Evolutionary conservation across 2,888 invertebrate genomes (phyloP).

Genomic region (Diplazon laetatorius): DNA sequence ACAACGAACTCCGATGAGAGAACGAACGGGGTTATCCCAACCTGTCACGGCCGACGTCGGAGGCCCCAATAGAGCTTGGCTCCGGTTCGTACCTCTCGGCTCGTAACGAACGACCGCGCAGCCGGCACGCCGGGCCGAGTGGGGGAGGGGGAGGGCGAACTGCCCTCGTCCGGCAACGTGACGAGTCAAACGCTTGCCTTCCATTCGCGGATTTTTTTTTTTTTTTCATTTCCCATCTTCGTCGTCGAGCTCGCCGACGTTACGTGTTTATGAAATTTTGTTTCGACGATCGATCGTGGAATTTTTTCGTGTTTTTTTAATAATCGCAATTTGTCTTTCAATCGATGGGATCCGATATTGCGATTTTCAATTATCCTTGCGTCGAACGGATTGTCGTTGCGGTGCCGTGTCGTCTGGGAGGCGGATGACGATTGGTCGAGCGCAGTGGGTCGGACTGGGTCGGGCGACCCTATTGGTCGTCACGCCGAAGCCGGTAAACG

Average conservation of each 20-base stretch:
- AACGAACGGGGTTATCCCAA: conserved; percentile 67
- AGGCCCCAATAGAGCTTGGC: conserved; percentile 70
- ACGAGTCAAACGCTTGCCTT: conserved; percentile 66
- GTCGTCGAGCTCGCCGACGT: background rate
- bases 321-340: background rate
- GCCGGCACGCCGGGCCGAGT: conserved; percentile 67
- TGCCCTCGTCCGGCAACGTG: conserved; percentile 35
- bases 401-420: background rate
- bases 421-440: conserved; percentile 63
- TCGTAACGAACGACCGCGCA: conserved; percentile 60
- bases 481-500: conserved; percentile 16
- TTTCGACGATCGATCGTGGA: conserved; percentile 18
- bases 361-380: conserved; percentile 70
- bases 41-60: conserved; percentile 73
- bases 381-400: conserved; percentile 64
- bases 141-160: conserved; percentile 67
- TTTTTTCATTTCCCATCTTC: conserved; percentile 42
- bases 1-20: conserved; percentile 57
- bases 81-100: conserved; percentile 51
- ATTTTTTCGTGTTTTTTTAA: conserved; percentile 35
- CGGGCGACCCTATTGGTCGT: conserved; percentile 63
- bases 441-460: conserved; percentile 67
- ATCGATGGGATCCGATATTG: conserved; percentile 57
- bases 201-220: conserved; percentile 9
- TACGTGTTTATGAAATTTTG: background rate